A percentile compares a stretch with the other conserved stretches of the same genome.
Evolutionary conservation across 2,888 invertebrate genomes (phyloP).

Genomic region (Apodemia zela): DNA sequence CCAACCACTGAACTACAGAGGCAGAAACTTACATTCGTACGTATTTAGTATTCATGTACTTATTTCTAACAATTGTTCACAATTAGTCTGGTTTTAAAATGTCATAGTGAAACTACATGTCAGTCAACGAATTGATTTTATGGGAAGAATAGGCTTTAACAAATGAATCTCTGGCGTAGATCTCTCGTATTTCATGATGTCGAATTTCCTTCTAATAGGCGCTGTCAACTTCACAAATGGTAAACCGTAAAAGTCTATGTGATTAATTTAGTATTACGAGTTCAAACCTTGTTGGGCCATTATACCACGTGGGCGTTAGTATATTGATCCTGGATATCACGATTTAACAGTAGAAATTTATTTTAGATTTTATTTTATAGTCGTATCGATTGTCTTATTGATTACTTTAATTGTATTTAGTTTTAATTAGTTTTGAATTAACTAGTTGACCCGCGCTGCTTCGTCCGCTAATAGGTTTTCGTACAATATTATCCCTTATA

Average conservation of each 20-base stretch:
- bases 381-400: not conserved
- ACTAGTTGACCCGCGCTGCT: too few relatives aligned
- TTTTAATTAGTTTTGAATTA: too few relatives aligned
- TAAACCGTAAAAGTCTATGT: constrained; percentile 56
- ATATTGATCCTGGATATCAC: constrained; percentile 61
- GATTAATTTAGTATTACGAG: constrained; percentile 62
- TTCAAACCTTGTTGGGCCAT: constrained; percentile 52
- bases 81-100: too few relatives aligned
- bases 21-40: too few relatives aligned
- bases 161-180: constrained; percentile 8
- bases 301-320: constrained; percentile 57
- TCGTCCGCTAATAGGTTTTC: too few relatives aligned
- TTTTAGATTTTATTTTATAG: not conserved
- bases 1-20: too few relatives aligned
- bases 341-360: constrained; percentile 30
- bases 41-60: too few relatives aligned
- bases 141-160: constrained; percentile 4
- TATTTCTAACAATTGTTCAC: too few relatives aligned
- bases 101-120: not conserved
- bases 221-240: constrained; percentile 60
- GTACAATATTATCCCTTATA: too few relatives aligned
- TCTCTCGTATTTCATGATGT: constrained; percentile 10
- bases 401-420: not conserved
- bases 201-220: constrained; percentile 39
- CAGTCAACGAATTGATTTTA: not conserved